Evolutionary conservation across 2,113 vertebrate genomes (phyloP).

Genomic region (Scartelaos histophorus): DNA sequence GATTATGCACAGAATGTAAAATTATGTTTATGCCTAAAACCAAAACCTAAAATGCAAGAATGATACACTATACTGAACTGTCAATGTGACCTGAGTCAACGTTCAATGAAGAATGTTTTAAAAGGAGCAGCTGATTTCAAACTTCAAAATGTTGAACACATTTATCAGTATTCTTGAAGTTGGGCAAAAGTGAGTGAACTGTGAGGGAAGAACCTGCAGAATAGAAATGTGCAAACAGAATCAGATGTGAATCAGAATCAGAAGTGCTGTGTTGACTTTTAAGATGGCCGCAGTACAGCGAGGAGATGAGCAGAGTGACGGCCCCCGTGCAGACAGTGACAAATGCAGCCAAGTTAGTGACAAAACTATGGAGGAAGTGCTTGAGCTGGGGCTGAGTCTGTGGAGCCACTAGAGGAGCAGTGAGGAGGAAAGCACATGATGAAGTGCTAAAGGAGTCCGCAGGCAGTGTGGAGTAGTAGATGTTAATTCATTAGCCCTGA

Average conservation of each 20-base stretch:
- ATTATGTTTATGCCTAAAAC: too few species aligned
- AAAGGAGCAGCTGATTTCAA: neutral
- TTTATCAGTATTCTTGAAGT: neutral
- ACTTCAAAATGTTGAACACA: slow-evolving; percentile 5
- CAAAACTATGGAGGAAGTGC: neutral
- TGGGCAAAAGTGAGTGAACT: neutral
- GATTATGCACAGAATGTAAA: too few species aligned
- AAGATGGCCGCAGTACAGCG: slow-evolving; percentile 5
- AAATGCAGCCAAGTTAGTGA: slow-evolving; percentile 5
- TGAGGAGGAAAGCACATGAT: slow-evolving; percentile 37
- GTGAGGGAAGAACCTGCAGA: neutral
- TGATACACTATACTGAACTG: neutral
- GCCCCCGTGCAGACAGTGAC: neutral
- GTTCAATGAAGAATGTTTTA: neutral
- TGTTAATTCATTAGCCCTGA: slow-evolving; percentile 58
- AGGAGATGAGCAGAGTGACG: slow-evolving; percentile 1
- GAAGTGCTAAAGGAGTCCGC: slow-evolving; percentile 41
- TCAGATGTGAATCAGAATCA: too few species aligned
- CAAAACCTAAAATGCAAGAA: neutral
- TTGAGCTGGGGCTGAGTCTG: slow-evolving; percentile 17
- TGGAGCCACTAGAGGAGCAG: slow-evolving; percentile 26
- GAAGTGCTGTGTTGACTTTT: slow-evolving; percentile 4
- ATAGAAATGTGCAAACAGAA: slow-evolving; percentile 10
- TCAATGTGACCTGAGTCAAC: neutral
- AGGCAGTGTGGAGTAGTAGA: slow-evolving; percentile 29